Evolutionary conservation across 1,140 invertebrate species (phyloP).

Genomic region (Uloborus diversus): DNA sequence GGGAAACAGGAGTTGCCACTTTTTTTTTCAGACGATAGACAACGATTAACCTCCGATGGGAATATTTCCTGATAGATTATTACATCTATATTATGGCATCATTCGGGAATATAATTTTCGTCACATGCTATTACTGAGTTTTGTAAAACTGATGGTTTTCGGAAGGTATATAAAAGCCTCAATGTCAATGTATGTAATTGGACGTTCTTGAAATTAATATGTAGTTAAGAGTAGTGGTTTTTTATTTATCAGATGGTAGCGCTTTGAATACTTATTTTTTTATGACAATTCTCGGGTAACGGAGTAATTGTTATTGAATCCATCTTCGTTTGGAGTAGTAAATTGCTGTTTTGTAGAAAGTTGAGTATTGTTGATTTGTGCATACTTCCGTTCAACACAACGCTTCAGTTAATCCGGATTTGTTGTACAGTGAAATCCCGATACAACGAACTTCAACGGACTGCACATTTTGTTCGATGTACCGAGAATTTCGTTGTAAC

Average conservation of each 20-base stretch:
- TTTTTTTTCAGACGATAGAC: conserved; percentile 16
- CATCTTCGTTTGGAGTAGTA: too few species aligned
- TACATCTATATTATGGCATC: conserved; percentile 4
- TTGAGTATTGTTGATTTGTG: too few species aligned
- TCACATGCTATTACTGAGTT: background rate
- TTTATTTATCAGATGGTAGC: background rate
- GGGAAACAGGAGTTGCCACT: background rate
- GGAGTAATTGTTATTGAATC: too few species aligned
- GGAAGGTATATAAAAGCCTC: background rate
- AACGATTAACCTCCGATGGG: conserved; percentile 6
- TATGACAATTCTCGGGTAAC: too few species aligned
- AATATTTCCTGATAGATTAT: background rate
- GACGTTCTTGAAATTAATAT: background rate
- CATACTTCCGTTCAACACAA: too few species aligned
- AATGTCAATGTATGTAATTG: background rate
- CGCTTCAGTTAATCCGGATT: too few species aligned
- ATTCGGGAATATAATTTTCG: background rate
- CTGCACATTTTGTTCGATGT: too few species aligned
- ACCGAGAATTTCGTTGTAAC: too few species aligned
- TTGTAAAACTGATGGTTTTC: background rate
- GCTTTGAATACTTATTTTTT: too few species aligned
- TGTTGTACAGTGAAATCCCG: too few species aligned
- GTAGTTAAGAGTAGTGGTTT: background rate
- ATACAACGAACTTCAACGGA: too few species aligned
- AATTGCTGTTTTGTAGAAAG: too few species aligned